Percentiles rank a stretch among this genome's conserved stretches.
phyloP scores from a whole-genome alignment of 1,140 invertebrate species.

The Caenorhabditis tropicalis region DNA sequence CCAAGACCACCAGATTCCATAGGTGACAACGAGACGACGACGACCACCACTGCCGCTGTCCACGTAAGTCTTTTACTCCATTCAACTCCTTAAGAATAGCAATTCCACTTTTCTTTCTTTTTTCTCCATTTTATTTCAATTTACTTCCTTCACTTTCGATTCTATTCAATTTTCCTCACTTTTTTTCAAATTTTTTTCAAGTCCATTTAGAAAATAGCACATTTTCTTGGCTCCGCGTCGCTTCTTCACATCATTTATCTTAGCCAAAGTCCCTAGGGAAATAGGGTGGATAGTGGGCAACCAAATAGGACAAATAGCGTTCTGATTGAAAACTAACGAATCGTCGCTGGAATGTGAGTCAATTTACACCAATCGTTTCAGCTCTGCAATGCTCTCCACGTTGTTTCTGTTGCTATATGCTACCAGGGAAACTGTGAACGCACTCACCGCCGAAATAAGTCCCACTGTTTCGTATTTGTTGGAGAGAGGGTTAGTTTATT shows the following conservation, averaged over 20 bases:
- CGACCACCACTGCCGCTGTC: neutral
- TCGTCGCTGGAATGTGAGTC: neutral
- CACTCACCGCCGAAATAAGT: neutral
- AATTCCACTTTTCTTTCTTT: neutral
- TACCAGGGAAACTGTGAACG: slow-evolving; percentile 2
- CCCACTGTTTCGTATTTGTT: neutral
- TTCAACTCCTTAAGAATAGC: neutral
- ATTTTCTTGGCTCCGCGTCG: neutral
- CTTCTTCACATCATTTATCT: slow-evolving; percentile 37
- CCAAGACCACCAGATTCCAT: slow-evolving; percentile 6
- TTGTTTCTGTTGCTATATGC: slow-evolving; percentile 23
- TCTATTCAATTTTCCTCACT: neutral
- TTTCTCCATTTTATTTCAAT: neutral
- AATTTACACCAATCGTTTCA: neutral
- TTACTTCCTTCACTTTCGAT: neutral
- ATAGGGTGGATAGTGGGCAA: neutral
- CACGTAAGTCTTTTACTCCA: neutral
- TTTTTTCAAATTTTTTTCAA: neutral
- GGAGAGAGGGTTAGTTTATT: slow-evolving; percentile 25
- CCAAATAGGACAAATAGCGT: neutral
- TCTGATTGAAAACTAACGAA: slow-evolving; percentile 33
- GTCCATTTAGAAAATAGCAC: neutral
- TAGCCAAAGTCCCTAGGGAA: slow-evolving; percentile 13
- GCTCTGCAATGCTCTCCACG: neutral
- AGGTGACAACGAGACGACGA: neutral